Evolutionary conservation across 2,888 invertebrate genomes (phyloP), one percentile per base, ranked within the genome.

Genomic region (Pseudococcus jackbeardsleyi): DNA sequence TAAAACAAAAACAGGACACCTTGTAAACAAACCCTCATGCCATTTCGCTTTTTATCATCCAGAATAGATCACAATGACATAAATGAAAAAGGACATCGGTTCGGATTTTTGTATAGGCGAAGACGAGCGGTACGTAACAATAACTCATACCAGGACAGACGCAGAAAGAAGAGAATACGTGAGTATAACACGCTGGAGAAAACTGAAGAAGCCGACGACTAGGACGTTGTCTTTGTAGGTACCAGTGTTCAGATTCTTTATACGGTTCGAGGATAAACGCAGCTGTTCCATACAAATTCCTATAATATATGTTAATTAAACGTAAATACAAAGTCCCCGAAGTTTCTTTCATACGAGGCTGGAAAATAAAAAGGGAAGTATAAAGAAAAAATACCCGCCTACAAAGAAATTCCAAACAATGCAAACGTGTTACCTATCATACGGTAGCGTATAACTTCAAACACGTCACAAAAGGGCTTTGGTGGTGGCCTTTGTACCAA

Each of bases 271-370:
- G 85, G 85, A 86, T 86, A 86, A 86, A 86, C 85, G 85, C 85
- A 86, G 85, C 85, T 86, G 85, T 86, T 86, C 85, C 42, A 86
- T 86, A 86, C 85, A 86, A 59, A 86, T 86, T 86, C 85, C 85
- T 86, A 86, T 86, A 86, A 86, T 86, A 86, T 86, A 86, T 86
- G 85, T 86, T 86, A 86, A 86, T 86, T 86, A 86, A 86, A 86
- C 85, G 68, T 68, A 86, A 86, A 86, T 86, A 86, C 85, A 59
- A 68, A 86, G 85, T 86, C 85, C 85, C 85, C 85, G 59, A 68
- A 86, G 85, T 86, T 86, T 86, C 85, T 86, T 86, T 86, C 42
- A 86, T 86, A 59, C 59, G 15, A 42, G 85, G 33, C 85, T 77
- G 12, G 85, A 86, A 86, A 86, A 86, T 59, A 26, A 26, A 68